A percentile compares a stretch with the other conserved stretches of the same genome.
Conservation (phyloP, 1,140 invertebrate species). For the Cylas formicarius region DNA sequence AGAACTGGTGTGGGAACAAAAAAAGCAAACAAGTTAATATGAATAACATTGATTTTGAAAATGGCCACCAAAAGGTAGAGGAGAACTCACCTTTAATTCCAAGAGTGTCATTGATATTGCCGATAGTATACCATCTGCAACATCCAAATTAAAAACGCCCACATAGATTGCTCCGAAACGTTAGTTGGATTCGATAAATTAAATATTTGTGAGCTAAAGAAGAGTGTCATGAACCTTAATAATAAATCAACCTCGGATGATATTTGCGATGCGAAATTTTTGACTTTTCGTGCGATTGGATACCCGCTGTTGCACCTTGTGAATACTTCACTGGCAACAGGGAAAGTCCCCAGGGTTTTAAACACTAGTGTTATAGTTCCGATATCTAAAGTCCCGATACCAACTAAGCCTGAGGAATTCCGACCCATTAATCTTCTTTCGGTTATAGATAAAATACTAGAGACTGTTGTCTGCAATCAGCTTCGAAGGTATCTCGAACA, state of each 20-base stretch:
- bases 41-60: too few species aligned
- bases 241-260: conserved; percentile 4
- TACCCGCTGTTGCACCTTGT: conserved; percentile 11
- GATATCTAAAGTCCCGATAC: conserved; percentile 12
- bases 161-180: too few species aligned
- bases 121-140: conserved; percentile 2
- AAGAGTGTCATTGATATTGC: conserved; percentile 9
- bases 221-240: conserved; percentile 5
- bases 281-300: conserved; percentile 8
- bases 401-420: conserved; percentile 13
- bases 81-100: too few species aligned
- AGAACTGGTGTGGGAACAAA: too few species aligned
- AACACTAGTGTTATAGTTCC: conserved; percentile 13
- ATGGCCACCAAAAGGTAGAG: too few species aligned
- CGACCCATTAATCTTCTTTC: conserved; percentile 10
- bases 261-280: conserved; percentile 3
- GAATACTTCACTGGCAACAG: conserved; percentile 12
- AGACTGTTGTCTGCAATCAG: conserved; percentile 11
- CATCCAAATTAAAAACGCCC: neutral
- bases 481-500: conserved; percentile 1
- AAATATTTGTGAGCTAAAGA: conserved; percentile 1
- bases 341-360: conserved; percentile 8
- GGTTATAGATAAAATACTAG: conserved; percentile 13
- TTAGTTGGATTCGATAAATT: conserved; percentile 1
- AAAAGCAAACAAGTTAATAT: too few species aligned